Percentiles rank a stretch among this genome's conserved stretches.
phyloP scores from a whole-genome alignment of 2,113 vertebrate genomes.

The Otis tarda region DNA sequence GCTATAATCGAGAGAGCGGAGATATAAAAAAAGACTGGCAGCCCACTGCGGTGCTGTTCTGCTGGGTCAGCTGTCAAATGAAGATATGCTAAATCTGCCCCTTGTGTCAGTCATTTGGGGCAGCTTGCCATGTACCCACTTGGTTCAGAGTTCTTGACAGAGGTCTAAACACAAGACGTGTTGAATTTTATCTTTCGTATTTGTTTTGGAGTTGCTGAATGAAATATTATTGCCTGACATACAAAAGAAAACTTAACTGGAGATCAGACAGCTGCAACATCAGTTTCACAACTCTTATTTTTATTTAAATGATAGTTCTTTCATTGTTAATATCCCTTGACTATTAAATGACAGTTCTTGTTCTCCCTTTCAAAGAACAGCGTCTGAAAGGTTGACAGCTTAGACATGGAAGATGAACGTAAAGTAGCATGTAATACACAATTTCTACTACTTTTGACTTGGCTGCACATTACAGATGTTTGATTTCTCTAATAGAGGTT shows the following conservation, averaged over 20 bases:
- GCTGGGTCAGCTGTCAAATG: slow-evolving; percentile 2
- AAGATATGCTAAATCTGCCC: not conserved
- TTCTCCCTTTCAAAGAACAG: not conserved
- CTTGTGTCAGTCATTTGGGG: not conserved
- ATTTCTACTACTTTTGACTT: slow-evolving; percentile 23
- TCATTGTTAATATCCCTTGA: slow-evolving; percentile 17
- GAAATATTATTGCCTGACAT: not conserved
- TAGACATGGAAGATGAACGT: not conserved
- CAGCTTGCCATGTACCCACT: not conserved
- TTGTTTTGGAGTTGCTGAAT: not conserved
- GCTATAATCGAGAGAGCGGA: not conserved
- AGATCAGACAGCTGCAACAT: not conserved
- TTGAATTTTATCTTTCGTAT: not conserved
- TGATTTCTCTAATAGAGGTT: not conserved
- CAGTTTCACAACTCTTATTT: slow-evolving; percentile 3
- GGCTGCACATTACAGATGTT: not conserved
- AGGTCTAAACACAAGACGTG: not conserved
- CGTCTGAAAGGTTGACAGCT: slow-evolving; percentile 16
- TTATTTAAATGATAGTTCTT: slow-evolving; percentile 26
- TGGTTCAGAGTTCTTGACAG: not conserved
- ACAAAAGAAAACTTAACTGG: not conserved
- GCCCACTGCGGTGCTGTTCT: not conserved
- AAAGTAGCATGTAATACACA: not conserved
- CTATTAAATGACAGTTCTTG: slow-evolving; percentile 14
- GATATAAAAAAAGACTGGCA: slow-evolving; percentile 4